Conservation (phyloP, 2,888 invertebrate genomes). For the Apodemia mormo region DNA sequence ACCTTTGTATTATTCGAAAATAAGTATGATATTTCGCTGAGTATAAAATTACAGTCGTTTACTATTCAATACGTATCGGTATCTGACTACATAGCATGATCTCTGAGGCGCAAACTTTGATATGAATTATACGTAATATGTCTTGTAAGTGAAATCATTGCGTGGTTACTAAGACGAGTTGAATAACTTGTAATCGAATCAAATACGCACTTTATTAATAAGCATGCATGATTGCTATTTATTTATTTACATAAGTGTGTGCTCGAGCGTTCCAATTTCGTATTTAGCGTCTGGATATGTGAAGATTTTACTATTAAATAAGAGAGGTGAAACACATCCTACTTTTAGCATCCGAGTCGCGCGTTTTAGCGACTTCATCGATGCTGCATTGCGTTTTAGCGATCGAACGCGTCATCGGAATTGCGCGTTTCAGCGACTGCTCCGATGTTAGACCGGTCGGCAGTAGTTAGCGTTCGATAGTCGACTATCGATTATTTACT, state of each 20-base stretch:
- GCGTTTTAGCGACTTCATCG: too few species aligned
- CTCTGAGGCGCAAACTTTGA: background rate
- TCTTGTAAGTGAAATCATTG: conserved; percentile 9
- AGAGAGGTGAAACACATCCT: too few species aligned
- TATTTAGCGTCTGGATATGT: too few species aligned
- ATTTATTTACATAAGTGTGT: background rate
- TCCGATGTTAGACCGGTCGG: too few species aligned
- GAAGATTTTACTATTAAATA: too few species aligned
- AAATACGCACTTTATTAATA: conserved; percentile 6
- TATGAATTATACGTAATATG: conserved; percentile 1
- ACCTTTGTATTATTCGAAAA: background rate
- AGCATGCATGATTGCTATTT: background rate
- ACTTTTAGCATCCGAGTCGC: too few species aligned
- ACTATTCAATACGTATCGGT: background rate
- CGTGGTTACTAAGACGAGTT: conserved; percentile 8
- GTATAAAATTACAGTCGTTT: background rate
- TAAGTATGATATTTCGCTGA: conserved; percentile 2
- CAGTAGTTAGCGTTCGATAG: too few species aligned
- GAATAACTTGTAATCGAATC: conserved; percentile 14
- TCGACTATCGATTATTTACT: too few species aligned
- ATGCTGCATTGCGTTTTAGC: too few species aligned
- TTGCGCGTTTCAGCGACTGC: too few species aligned
- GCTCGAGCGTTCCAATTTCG: background rate
- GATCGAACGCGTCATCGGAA: too few species aligned
- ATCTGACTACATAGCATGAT: background rate